These are phyloP conservation scores for Oreamnos americanus DNA, from an alignment of 2,113 vertebrate species.

Conservation along the genomic window DNA sequence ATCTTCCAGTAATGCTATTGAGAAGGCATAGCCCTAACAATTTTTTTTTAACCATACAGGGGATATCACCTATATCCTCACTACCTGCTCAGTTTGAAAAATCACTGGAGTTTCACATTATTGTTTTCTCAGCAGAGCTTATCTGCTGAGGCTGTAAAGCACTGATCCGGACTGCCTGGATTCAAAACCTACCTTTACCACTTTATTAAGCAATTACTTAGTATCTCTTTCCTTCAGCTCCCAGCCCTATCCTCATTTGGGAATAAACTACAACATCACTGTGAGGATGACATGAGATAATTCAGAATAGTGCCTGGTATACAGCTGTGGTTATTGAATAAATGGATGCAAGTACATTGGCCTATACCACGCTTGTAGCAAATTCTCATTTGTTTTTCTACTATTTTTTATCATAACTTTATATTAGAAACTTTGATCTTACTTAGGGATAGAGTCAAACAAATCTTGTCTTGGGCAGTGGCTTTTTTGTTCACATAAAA, in stretches of 20 bases:
- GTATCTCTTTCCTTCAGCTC: not conserved
- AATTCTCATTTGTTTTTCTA: not conserved
- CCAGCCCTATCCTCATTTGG: not conserved
- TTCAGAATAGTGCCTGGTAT: not conserved
- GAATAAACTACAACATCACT: not conserved
- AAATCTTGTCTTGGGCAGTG: not conserved
- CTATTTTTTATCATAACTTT: not conserved
- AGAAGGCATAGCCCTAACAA: not conserved
- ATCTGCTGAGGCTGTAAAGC: not conserved
- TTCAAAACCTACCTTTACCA: constrained; percentile 19
- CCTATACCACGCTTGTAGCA: not conserved
- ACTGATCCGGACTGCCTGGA: not conserved
- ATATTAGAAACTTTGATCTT: not conserved
- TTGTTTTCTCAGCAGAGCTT: not conserved
- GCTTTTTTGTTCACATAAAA: not conserved
- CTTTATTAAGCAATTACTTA: constrained; percentile 39
- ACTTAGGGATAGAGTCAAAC: not conserved
- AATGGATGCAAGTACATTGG: not conserved
- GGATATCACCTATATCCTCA: not conserved
- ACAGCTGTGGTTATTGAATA: not conserved
- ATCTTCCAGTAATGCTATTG: not conserved
- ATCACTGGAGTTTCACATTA: not conserved
- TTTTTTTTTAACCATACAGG: not conserved
- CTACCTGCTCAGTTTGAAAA: not conserved
- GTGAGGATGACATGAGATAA: not conserved